Conservation (phyloP, 1,140 invertebrate species). For the Hirudo medicinalis region DNA sequence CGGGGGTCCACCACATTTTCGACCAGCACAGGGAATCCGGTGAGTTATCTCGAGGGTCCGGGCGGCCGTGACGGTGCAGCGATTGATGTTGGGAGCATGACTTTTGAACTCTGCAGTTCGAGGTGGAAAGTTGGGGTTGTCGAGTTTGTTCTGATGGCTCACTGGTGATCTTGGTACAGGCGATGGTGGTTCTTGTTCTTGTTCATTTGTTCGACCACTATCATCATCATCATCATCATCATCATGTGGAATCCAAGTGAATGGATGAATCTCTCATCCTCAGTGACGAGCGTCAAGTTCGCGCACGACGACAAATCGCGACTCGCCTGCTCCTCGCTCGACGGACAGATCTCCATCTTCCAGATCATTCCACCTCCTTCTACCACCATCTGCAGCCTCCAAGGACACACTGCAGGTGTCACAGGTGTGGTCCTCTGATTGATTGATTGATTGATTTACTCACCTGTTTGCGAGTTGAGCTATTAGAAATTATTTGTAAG, state of each 20-base stretch:
- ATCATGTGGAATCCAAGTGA: too few relatives aligned
- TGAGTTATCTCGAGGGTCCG: conserved; percentile 25
- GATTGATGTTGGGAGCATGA: too few relatives aligned
- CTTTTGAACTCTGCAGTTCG: too few relatives aligned
- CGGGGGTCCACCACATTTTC: conserved; percentile 72
- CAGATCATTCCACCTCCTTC: conserved; percentile 56
- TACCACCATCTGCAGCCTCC: conserved; percentile 56
- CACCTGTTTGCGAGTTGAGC: too few relatives aligned
- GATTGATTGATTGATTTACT: neutral
- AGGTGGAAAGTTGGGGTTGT: too few relatives aligned
- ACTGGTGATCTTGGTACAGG: too few relatives aligned
- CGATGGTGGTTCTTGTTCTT: too few relatives aligned
- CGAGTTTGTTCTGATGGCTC: too few relatives aligned
- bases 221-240: too few relatives aligned
- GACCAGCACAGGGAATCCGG: conserved; percentile 58
- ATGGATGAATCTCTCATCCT: conserved; percentile 14
- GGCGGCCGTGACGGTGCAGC: neutral
- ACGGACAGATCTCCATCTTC: conserved; percentile 67
- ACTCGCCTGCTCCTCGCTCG: conserved; percentile 64
- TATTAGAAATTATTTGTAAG: too few relatives aligned
- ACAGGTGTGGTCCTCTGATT: conserved; percentile 46
- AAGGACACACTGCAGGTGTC: conserved; percentile 60
- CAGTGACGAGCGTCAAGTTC: conserved; percentile 68
- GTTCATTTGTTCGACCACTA: too few relatives aligned
- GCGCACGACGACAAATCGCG: conserved; percentile 70